phyloP scores from a whole-genome alignment of 1,140 invertebrate genomes.

The Triops longicaudatus region DNA sequence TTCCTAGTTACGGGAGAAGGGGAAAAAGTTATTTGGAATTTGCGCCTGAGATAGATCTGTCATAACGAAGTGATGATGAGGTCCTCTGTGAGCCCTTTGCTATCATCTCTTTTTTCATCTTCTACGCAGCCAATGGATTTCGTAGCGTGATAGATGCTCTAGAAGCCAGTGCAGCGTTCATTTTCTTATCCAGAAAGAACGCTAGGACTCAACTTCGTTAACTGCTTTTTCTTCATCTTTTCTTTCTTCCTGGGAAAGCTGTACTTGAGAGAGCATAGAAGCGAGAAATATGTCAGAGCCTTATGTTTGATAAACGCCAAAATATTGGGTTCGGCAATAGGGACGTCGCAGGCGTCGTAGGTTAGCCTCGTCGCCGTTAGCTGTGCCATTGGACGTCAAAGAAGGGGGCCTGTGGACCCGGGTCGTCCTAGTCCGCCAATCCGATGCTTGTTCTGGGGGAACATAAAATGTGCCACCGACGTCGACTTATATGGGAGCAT shows the following conservation, averaged over 20 bases:
- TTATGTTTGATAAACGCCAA: conserved; percentile 12
- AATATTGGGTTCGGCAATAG: not conserved
- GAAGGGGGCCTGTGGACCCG: not conserved
- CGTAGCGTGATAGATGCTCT: not conserved
- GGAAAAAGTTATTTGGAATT: not conserved
- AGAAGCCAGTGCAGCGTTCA: conserved; percentile 7
- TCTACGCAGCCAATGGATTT: not conserved
- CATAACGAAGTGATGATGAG: conserved; percentile 8
- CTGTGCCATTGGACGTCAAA: conserved; percentile 14
- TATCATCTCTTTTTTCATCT: not conserved
- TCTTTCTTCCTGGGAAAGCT: not conserved
- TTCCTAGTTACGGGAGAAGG: not conserved
- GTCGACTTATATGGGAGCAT: not conserved
- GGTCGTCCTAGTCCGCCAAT: conserved; percentile 9
- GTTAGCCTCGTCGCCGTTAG: not conserved
- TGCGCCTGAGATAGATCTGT: not conserved
- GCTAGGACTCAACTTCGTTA: not conserved
- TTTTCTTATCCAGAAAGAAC: not conserved
- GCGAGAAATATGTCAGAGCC: conserved; percentile 14
- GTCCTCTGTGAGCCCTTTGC: not conserved
- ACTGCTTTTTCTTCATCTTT: not conserved
- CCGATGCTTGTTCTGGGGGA: conserved; percentile 5
- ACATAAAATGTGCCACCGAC: conserved; percentile 1
- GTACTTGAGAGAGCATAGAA: not conserved
- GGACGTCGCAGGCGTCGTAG: conserved; percentile 2